A percentile compares a stretch with the other conserved stretches of the same genome.
Evolutionary conservation across 2,888 invertebrate species (phyloP).

Genomic region (Eupithecia dodoneata): DNA sequence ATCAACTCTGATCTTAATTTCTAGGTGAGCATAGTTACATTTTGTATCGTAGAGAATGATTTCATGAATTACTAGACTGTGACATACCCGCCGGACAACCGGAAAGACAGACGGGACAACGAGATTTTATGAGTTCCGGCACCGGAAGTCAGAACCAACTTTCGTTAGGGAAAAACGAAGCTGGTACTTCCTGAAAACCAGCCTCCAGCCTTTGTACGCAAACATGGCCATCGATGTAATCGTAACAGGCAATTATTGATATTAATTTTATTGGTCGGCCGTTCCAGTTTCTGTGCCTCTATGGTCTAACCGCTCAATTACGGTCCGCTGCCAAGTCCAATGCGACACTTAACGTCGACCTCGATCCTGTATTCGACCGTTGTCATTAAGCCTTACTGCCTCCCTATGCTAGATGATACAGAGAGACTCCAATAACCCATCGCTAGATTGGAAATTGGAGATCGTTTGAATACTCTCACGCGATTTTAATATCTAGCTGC

Average conservation of each 20-base stretch:
- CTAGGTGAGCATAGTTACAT: background rate
- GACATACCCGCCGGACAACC: constrained; percentile 7
- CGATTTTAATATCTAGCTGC: constrained; percentile 53
- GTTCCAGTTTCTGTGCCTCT: constrained; percentile 43
- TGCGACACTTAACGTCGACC: constrained; percentile 74
- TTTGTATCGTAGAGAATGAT: background rate
- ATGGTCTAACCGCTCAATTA: constrained; percentile 71
- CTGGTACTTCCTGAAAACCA: constrained; percentile 9
- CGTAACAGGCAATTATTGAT: constrained; percentile 38
- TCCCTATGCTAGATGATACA: constrained; percentile 66
- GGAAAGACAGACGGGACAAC: constrained; percentile 12
- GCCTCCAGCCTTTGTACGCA: background rate
- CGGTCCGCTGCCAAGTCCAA: constrained; percentile 70
- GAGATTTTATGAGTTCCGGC: constrained; percentile 14
- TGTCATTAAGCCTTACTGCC: constrained; percentile 75
- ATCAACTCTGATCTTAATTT: background rate
- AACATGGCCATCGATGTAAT: constrained; percentile 19
- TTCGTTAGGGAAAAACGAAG: constrained; percentile 5
- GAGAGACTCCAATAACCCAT: constrained; percentile 68
- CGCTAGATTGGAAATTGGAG: constrained; percentile 62
- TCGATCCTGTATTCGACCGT: constrained; percentile 74
- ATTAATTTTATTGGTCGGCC: constrained; percentile 46
- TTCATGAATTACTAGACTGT: background rate
- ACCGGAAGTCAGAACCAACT: constrained; percentile 12
- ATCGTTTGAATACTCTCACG: constrained; percentile 46